These are phyloP conservation scores for Crocodylus rhombifer DNA, from an alignment of 2,797 vertebrate genomes.

Conservation along the genomic window DNA sequence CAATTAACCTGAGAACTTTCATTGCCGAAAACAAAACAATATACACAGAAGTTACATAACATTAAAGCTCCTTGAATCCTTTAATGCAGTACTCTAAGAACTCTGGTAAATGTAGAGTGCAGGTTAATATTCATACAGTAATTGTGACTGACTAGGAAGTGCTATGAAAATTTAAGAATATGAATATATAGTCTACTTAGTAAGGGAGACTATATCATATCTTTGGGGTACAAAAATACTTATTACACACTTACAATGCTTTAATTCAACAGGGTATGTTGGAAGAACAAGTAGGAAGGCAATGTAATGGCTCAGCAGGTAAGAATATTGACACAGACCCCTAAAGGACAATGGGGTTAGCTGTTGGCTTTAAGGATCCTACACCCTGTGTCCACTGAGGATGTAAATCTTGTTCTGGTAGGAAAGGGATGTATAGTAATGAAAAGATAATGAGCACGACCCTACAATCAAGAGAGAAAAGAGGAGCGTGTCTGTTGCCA, in stretches of 20 bases:
- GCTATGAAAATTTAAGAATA: neutral
- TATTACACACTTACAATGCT: neutral
- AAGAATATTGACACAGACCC: neutral
- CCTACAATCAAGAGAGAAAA: neutral
- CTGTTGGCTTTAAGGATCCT: neutral
- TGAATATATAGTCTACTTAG: neutral
- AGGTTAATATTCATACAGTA: neutral
- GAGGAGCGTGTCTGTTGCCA: neutral
- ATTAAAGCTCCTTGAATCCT: neutral
- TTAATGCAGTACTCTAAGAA: neutral
- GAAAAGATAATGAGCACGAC: neutral
- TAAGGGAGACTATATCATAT: neutral
- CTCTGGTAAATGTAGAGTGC: neutral
- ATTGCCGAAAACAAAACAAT: neutral
- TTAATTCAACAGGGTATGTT: neutral
- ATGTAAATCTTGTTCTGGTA: neutral
- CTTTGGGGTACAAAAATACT: neutral
- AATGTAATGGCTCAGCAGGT: neutral
- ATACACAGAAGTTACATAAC: neutral
- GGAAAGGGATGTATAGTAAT: neutral
- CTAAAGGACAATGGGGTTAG: neutral
- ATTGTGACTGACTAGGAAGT: neutral
- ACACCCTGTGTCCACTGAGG: neutral
- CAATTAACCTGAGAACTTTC: too few species aligned
- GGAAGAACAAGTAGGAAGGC: neutral